Evolutionary conservation across 2,888 invertebrate genomes (phyloP).

Genomic region (Parthenolecanium corni): DNA sequence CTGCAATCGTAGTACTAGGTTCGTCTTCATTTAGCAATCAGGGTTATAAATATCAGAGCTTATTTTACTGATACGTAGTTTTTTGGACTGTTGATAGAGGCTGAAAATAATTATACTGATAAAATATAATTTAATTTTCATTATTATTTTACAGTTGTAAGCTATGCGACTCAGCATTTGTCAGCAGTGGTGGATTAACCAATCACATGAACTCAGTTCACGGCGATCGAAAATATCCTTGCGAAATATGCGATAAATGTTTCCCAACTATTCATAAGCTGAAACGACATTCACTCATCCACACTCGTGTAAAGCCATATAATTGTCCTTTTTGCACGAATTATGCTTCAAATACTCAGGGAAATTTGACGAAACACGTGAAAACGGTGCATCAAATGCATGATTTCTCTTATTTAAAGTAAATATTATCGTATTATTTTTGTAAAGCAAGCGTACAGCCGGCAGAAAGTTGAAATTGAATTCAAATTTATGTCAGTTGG

Average conservation of each 20-base stretch:
- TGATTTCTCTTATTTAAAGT: conserved; percentile 22
- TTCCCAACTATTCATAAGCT: conserved; percentile 5
- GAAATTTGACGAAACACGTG: conserved; percentile 15
- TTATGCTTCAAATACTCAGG: conserved; percentile 13
- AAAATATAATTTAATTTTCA: too few species aligned
- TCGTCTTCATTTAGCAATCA: too few species aligned
- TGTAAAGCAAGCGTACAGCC: too few species aligned
- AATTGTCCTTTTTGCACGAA: conserved; percentile 9
- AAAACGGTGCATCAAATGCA: conserved; percentile 17
- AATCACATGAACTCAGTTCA: conserved; percentile 16
- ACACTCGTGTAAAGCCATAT: conserved; percentile 12
- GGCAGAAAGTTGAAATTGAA: not conserved
- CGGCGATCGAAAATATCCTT: conserved; percentile 4
- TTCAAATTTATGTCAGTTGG: not conserved
- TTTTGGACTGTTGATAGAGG: too few species aligned
- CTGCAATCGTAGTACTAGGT: too few species aligned
- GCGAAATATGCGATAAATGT: conserved; percentile 10
- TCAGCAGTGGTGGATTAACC: conserved; percentile 4
- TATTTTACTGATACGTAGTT: too few species aligned
- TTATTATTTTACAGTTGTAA: conserved; percentile 5
- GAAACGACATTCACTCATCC: conserved; percentile 11
- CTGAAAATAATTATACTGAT: too few species aligned
- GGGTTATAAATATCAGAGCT: too few species aligned
- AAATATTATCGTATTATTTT: too few species aligned
- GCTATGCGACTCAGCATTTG: conserved; percentile 7